Evolutionary conservation across 2,888 invertebrate genomes (phyloP).

Genomic region (Eupithecia subfuscata): DNA sequence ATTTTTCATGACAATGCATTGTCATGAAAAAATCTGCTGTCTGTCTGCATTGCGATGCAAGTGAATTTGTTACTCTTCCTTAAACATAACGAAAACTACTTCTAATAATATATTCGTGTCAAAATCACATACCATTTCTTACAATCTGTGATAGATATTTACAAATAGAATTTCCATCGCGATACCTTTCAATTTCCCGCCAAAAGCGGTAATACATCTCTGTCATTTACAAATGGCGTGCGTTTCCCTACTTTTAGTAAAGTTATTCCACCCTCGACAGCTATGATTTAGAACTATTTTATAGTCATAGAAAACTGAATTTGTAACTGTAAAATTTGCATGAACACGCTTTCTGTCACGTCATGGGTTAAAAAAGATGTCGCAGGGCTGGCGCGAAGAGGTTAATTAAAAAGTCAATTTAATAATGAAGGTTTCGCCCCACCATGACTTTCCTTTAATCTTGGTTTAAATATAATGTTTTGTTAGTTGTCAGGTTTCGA

Average conservation of each 20-base stretch:
- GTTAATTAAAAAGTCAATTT: constrained; percentile 3
- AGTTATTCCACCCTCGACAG: constrained; percentile 37
- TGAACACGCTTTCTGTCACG: constrained; percentile 46
- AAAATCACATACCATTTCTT: constrained; percentile 4
- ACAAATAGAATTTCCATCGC: constrained; percentile 8
- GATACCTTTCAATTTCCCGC: constrained; percentile 14
- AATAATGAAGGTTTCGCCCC: background rate
- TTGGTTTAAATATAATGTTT: background rate
- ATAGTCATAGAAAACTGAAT: constrained; percentile 51
- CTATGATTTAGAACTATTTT: constrained; percentile 47
- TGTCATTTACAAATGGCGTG: constrained; percentile 32
- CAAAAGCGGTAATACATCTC: constrained; percentile 24
- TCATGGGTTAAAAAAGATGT: constrained; percentile 44
- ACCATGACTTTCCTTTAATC: background rate
- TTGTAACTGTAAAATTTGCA: constrained; percentile 45
- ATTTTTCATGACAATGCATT: no score
- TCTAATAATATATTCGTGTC: background rate
- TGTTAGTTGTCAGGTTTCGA: background rate
- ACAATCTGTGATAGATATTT: constrained; percentile 5
- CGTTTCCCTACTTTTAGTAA: constrained; percentile 30
- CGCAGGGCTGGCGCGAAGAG: constrained; percentile 36
- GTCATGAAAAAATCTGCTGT: no score
- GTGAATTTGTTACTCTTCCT: background rate
- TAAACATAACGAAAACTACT: background rate
- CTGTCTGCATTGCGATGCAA: background rate